Evolutionary conservation across 1,140 invertebrate genomes (phyloP).

Genomic region (Chironomus striatipennis): DNA sequence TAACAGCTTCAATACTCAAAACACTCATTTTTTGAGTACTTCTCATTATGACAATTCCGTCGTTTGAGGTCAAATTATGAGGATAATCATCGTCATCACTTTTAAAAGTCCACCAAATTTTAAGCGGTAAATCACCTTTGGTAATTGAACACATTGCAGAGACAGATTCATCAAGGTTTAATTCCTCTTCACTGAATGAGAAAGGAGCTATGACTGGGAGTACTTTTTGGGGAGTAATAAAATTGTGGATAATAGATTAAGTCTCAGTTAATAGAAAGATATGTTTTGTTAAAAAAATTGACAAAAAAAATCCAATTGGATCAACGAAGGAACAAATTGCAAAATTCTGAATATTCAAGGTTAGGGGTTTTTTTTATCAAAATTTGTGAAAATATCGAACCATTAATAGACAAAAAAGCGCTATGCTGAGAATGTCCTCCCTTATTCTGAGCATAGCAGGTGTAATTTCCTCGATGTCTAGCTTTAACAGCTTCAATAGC

Average conservation of each 20-base stretch:
- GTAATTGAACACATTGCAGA: slow-evolving; percentile 57
- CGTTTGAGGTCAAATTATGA: slow-evolving; percentile 26
- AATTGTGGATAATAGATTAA: no score
- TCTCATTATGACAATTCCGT: slow-evolving; percentile 35
- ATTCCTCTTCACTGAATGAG: slow-evolving; percentile 49
- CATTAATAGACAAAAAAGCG: slow-evolving; percentile 49
- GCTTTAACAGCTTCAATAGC: slow-evolving; percentile 45
- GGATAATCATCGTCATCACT: slow-evolving; percentile 15
- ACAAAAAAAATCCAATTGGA: not conserved
- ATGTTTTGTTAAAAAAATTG: not conserved
- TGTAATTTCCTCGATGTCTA: slow-evolving; percentile 55
- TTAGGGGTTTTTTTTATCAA: not conserved
- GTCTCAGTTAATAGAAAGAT: no score
- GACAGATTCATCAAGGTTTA: slow-evolving; percentile 55
- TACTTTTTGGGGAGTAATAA: slow-evolving; percentile 27
- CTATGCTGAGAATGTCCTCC: slow-evolving; percentile 49
- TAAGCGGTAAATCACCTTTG: slow-evolving; percentile 54
- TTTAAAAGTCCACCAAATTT: slow-evolving; percentile 54
- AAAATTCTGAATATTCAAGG: not conserved
- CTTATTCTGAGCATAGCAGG: slow-evolving; percentile 51
- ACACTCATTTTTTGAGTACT: slow-evolving; percentile 44
- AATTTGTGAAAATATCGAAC: slow-evolving; percentile 30
- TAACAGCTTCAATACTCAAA: slow-evolving; percentile 47
- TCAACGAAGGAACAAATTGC: not conserved
- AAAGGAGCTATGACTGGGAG: slow-evolving; percentile 54